Evolutionary conservation across 2,113 vertebrate species (phyloP), one percentile per base, ranked within the genome.

Genomic region (Ursus arctos): DNA sequence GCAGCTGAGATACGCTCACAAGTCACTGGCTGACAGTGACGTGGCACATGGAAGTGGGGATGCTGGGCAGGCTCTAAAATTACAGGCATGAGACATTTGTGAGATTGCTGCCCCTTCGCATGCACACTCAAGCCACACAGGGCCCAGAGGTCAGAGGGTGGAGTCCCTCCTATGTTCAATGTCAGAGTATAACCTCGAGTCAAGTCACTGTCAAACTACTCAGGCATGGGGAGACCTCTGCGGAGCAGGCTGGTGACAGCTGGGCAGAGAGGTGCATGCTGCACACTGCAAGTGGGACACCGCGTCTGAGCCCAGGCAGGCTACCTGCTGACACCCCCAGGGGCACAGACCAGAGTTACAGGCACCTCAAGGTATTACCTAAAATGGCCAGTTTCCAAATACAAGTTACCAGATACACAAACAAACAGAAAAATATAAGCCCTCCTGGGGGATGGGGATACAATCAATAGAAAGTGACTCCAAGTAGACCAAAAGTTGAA

Each of bases 1-100:
- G 43, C 7, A 4, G 21, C 21, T 6, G 7, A 76, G 47, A 22
- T 2, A 15, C 4, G 9, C 71, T 65, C 28, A 11, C 24, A 14
- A 4, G 16, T 26, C 36, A 18, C 18, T 33, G 40, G 61, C 22
- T 12, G 8, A 10, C 28, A 1, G 1, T 4, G 6, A n/a, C 33
- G 16, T 1, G 7, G 2, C 80, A 28, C 0, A 0, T 51, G 22
- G 18, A 24, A 2, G 11, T 16, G 9, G n/a, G n/a, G 51, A 14
- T 16, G 14, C 16, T 8, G 18, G 4, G 19, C 36, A 36, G 2
- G 4, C 49, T n/a, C 16, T 13, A 9, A 43, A 33, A 4, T 18
- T 7, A 33, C 36, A 49, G 4, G 2, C 43, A 12, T 2, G 40
- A 51, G 24, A 36, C 31, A 1, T 2, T 7, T 6, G 28, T 22